Conservation (phyloP, 2,797 vertebrate species). For the Nannoperca australis region DNA sequence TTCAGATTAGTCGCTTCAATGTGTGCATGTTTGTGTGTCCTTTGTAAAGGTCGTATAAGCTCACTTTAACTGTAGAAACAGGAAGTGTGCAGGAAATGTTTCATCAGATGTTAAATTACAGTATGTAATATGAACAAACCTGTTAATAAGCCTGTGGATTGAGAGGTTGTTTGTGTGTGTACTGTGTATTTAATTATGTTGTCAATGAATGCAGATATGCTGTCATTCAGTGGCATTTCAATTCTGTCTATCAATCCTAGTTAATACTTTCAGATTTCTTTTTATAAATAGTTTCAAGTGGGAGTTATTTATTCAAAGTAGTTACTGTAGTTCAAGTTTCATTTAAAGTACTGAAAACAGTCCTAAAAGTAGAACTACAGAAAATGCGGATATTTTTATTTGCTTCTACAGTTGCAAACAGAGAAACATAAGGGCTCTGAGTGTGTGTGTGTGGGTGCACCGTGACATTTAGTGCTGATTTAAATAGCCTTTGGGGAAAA, state of each 20-base stretch:
- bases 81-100: too few relatives aligned
- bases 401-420: neutral
- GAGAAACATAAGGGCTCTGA: neutral
- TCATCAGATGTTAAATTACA: too few relatives aligned
- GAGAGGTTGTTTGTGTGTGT: neutral
- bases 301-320: neutral
- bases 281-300: neutral
- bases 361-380: neutral
- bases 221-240: neutral
- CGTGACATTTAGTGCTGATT: neutral
- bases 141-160: too few relatives aligned
- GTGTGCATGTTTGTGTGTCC: neutral
- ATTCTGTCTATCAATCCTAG: neutral
- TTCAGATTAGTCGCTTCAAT: neutral
- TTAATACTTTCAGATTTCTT: too few relatives aligned
- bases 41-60: neutral
- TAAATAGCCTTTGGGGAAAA: slow-evolving; percentile 14
- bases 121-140: too few relatives aligned
- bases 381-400: neutral
- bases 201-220: slow-evolving; percentile 6
- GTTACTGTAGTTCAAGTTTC: neutral
- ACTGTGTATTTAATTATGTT: neutral
- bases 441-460: neutral
- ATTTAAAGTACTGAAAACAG: neutral
- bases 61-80: too few relatives aligned